Evolutionary conservation across 37 sponge, comb jelly and placozoan genomes (phyloP), one percentile per base, ranked within the genome.

Genomic region (Diacarnus erythraeanus): DNA sequence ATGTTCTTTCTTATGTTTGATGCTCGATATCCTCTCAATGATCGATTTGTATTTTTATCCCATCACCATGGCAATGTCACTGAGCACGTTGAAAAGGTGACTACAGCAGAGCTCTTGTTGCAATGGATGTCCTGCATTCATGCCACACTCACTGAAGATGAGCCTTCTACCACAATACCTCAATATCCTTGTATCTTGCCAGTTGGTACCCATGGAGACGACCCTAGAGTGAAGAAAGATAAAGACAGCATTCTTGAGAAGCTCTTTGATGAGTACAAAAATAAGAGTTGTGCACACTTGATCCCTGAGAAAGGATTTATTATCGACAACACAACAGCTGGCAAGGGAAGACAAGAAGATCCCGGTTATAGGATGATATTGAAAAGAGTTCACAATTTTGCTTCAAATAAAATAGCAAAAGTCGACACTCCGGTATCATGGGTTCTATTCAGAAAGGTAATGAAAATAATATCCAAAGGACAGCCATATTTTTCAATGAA

Each of bases 301-400:
- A 21, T 74, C 57, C 2, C 10, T 47, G 51, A 74, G 17, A 59
- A 44, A 47, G 76, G 43, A 30, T 10, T 78, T 0, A 65, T 88
- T 36, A 72, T 88, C 56, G 79, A 88, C 59, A 88, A 83, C 69
- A 82, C 83, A 21, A 83, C 78, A 59, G 81, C 87, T 69, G 87
- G 87, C 2, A 51, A 72, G 38, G 79, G 67, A 0, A 41, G 27
- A 1, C 26, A 75, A 0, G 83, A 77, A 72, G 89, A 88, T 47
- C 76, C 83, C 23, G 57, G 38, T 41, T 65, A 69, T 22, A 42
- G 44, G 51, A 23, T 2, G 15, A 30, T 87, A 25, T 54, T 66
- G 3, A 10, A 71, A 64, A 38, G 26, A 10, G 65, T 88, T 2
- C 1, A 61, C 27, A 0, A 63, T 0, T 88, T 88, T 79, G 79